phyloP scores from a whole-genome alignment of 1,140 invertebrate species.

The Drosophila obscura region DNA sequence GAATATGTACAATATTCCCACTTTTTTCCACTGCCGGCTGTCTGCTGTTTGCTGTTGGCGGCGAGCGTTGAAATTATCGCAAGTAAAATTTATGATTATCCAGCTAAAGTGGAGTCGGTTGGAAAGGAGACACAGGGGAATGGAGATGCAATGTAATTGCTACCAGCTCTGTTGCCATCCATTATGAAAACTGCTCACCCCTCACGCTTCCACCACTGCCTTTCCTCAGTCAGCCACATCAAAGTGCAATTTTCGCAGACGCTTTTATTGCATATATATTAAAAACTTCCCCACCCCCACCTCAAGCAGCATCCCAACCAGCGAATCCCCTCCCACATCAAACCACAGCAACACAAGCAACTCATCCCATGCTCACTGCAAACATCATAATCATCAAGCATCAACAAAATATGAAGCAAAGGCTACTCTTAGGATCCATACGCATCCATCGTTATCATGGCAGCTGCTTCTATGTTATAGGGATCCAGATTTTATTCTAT shows the following conservation, averaged over 20 bases:
- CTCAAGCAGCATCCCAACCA: not conserved
- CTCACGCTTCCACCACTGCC: not conserved
- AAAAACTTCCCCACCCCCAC: not conserved
- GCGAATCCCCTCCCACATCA: too few relatives aligned
- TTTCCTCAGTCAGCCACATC: slow-evolving; percentile 11
- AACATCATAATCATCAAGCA: slow-evolving; percentile 23
- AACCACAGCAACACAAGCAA: not conserved
- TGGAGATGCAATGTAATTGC: slow-evolving; percentile 1
- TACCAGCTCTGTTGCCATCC: slow-evolving; percentile 7
- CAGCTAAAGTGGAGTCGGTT: slow-evolving; percentile 9
- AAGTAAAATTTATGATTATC: slow-evolving; percentile 41
- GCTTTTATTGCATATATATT: slow-evolving; percentile 50
- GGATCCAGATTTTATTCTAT: too few relatives aligned
- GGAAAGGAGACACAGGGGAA: slow-evolving; percentile 1
- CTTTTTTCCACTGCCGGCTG: not conserved
- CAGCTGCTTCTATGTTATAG: too few relatives aligned
- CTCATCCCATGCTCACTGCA: slow-evolving; percentile 13
- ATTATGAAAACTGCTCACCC: slow-evolving; percentile 1
- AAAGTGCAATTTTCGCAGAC: slow-evolving; percentile 46
- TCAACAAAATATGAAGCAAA: too few relatives aligned
- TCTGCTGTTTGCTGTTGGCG: too few relatives aligned
- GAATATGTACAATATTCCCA: too few relatives aligned
- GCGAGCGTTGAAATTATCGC: slow-evolving; percentile 14
- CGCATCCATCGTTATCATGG: too few relatives aligned
- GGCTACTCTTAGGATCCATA: too few relatives aligned